Evolutionary conservation across 1,140 invertebrate genomes (phyloP).

Genomic region (Melitaea cinxia): DNA sequence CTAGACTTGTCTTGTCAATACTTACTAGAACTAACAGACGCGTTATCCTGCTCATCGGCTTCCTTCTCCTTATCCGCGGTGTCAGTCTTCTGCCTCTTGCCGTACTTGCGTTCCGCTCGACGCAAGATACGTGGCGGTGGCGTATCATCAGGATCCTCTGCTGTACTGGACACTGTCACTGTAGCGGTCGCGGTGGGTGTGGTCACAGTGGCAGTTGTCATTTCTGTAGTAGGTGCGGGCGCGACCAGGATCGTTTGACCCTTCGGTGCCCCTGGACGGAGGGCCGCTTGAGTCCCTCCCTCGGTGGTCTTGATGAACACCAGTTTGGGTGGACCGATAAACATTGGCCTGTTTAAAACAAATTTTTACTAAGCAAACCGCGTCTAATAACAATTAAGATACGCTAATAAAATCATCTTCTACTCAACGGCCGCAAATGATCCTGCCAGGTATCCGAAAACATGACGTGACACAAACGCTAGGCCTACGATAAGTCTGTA

Average conservation of each 20-base stretch:
- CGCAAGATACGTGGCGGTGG: slow-evolving; percentile 55
- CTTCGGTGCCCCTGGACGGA: slow-evolving; percentile 65
- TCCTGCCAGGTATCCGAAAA: too few species aligned
- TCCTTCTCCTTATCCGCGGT: slow-evolving; percentile 51
- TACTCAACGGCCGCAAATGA: too few species aligned
- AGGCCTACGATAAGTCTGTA: too few species aligned
- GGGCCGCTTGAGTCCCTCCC: slow-evolving; percentile 57
- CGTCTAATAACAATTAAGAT: too few species aligned
- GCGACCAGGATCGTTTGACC: slow-evolving; percentile 78
- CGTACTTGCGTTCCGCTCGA: slow-evolving; percentile 71
- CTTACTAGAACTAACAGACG: slow-evolving; percentile 61
- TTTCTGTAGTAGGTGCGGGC: slow-evolving; percentile 49
- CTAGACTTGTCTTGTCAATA: slow-evolving; percentile 6
- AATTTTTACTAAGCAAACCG: slow-evolving; percentile 1
- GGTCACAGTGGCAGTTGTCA: slow-evolving; percentile 32
- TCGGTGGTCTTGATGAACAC: slow-evolving; percentile 80
- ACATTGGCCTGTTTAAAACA: slow-evolving; percentile 66
- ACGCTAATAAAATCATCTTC: too few species aligned
- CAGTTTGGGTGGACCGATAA: slow-evolving; percentile 78
- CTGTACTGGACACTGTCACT: slow-evolving; percentile 23
- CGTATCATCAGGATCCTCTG: slow-evolving; percentile 60
- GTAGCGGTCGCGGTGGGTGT: slow-evolving; percentile 35
- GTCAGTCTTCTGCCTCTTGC: slow-evolving; percentile 70
- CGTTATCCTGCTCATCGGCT: slow-evolving; percentile 54
- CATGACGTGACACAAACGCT: too few species aligned